phyloP scores from a whole-genome alignment of 2,797 vertebrate species.

The Kryptopterus vitreolus region DNA sequence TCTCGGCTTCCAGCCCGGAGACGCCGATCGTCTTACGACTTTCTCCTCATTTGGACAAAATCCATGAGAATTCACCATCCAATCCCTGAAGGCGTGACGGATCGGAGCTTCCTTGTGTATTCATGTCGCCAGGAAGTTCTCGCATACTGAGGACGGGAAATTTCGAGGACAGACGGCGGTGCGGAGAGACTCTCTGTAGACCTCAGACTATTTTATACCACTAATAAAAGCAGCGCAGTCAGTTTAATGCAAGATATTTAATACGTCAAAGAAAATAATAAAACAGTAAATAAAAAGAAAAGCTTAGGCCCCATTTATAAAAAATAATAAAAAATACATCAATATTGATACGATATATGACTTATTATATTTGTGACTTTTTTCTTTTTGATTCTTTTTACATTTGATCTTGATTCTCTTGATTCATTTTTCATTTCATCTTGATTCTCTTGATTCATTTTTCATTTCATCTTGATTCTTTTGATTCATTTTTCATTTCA shows the following conservation, averaged over 20 bases:
- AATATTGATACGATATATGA: no score
- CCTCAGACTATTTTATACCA: slow-evolving; percentile 21
- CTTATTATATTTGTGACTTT: no score
- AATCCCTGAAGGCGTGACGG: not conserved
- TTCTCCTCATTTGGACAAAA: slow-evolving; percentile 7
- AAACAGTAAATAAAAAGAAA: no score
- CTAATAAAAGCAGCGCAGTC: slow-evolving; percentile 16
- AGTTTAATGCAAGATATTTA: slow-evolving; percentile 10
- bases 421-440: no score
- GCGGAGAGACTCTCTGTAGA: slow-evolving; percentile 11
- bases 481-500: no score
- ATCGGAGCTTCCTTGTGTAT: slow-evolving; percentile 22
- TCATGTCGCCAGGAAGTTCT: slow-evolving; percentile 3
- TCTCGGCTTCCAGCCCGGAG: slow-evolving; percentile 27
- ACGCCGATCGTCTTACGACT: not conserved
- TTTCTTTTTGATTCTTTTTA: no score
- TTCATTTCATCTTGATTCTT: no score
- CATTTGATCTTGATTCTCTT: no score
- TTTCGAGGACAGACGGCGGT: not conserved
- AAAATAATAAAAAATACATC: no score
- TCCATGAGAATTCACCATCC: not conserved
- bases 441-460: no score
- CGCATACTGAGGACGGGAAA: not conserved
- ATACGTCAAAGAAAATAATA: no score
- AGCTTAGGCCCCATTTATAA: no score